Evolutionary conservation across 2,797 vertebrate genomes (phyloP).

Genomic region (Adrianichthys oophorus): DNA sequence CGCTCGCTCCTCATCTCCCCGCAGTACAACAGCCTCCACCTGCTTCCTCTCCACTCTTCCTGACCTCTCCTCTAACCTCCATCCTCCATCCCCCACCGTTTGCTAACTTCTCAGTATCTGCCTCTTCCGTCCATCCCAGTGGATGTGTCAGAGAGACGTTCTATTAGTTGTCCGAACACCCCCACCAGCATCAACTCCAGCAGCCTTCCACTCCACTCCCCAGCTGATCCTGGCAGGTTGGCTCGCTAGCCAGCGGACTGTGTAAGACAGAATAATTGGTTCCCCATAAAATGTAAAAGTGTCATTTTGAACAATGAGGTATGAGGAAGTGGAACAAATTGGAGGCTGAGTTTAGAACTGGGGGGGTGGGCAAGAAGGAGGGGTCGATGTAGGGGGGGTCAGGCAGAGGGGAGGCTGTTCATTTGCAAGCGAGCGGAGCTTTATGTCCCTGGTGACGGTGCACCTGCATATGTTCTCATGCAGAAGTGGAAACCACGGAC

Average conservation of each 20-base stretch:
- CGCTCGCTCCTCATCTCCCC: slow-evolving; percentile 7
- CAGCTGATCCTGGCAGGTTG: slow-evolving; percentile 67
- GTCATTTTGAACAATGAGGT: slow-evolving; percentile 80
- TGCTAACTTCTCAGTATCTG: slow-evolving; percentile 37
- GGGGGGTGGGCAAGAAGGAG: slow-evolving; percentile 12
- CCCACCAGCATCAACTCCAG: slow-evolving; percentile 10
- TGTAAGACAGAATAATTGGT: slow-evolving; percentile 79
- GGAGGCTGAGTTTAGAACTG: slow-evolving; percentile 66
- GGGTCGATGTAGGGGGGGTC: background rate
- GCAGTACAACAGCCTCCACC: slow-evolving; percentile 18
- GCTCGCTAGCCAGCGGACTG: slow-evolving; percentile 72
- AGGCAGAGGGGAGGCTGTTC: slow-evolving; percentile 22
- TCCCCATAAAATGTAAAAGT: slow-evolving; percentile 78
- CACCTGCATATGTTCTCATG: too few relatives aligned
- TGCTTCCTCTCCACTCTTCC: slow-evolving; percentile 22
- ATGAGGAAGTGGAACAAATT: slow-evolving; percentile 79
- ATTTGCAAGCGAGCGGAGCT: slow-evolving; percentile 47
- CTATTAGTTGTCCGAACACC: slow-evolving; percentile 32
- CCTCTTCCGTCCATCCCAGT: slow-evolving; percentile 39
- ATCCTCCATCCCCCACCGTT: slow-evolving; percentile 15
- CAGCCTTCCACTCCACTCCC: slow-evolving; percentile 25
- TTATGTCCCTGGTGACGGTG: too few relatives aligned
- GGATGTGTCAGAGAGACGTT: slow-evolving; percentile 50
- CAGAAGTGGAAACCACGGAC: too few relatives aligned
- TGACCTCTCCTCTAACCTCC: slow-evolving; percentile 37